phyloP scores from a whole-genome alignment of 2,113 vertebrate species.

The Pongo pygmaeus region DNA sequence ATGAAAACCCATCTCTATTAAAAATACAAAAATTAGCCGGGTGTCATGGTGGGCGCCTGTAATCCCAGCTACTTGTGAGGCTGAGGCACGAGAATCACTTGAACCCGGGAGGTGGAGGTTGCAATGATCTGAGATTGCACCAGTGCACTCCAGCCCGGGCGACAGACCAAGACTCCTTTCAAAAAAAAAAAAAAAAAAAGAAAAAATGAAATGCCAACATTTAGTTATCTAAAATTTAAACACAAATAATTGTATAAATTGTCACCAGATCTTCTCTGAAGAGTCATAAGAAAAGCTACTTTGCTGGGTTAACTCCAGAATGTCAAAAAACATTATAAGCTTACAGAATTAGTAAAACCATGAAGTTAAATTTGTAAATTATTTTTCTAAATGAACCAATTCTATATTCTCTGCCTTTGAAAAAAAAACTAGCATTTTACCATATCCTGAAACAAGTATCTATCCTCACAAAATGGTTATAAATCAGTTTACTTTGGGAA shows the following conservation, averaged over 20 bases:
- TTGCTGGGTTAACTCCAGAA: neutral
- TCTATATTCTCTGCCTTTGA: neutral
- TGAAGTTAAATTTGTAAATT: neutral
- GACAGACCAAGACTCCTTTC: no score
- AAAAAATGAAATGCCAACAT: no score
- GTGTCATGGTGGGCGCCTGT: no score
- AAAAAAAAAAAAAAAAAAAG: no score
- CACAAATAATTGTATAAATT: neutral
- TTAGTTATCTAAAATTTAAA: constrained; percentile 1
- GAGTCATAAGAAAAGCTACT: neutral
- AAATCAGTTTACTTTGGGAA: neutral
- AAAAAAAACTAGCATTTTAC: neutral
- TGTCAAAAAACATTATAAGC: neutral
- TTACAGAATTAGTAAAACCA: neutral
- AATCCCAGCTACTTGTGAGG: no score
- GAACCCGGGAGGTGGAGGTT: no score
- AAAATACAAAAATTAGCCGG: no score
- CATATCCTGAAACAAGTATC: neutral
- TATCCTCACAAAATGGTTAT: neutral
- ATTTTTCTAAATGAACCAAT: neutral
- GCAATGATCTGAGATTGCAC: no score
- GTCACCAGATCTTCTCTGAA: neutral
- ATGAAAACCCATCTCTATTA: no score
- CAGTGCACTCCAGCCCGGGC: no score
- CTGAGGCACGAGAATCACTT: no score